Evolutionary conservation across 2,797 vertebrate species (phyloP), one percentile per base, ranked within the genome.

Genomic region (Chanos chanos): DNA sequence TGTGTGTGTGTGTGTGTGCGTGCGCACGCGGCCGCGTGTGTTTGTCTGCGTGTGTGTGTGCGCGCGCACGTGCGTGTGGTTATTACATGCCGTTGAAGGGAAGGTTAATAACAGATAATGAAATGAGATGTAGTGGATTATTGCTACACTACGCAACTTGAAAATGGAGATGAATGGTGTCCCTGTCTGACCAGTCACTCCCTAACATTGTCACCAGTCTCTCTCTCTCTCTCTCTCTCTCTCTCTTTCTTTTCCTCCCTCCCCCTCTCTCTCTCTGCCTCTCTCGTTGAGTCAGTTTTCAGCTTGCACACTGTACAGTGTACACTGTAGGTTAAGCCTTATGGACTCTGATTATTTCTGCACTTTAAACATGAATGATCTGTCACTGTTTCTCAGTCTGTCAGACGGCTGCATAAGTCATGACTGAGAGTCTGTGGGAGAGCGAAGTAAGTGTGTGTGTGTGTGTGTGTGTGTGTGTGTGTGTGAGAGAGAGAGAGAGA

Each of bases 91-190:
- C 90, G 86, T n/a, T 85, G 88, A 89, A 85, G 89, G 88, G 88
- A 86, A 90, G 86, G 87, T 87, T 91, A 91, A 90, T 90, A 88
- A 78, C 86, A 92, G 83, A 89, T 88, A 87, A 88, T 89, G 87
- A 89, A 89, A 82, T 86, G 87, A 89, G 78, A 90, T 85, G 83
- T 36, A n/a, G 10, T 16, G 24, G 85, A 86, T 88, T 24, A 88
- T 86, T 82, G 78, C 87, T 86, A 78, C 86, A 87, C 85, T 77
- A 24, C 81, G n/a, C 78, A 6, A 8, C 39, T 7, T 16, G 15
- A 2, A 21, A 34, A 7, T 25, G 15, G 47, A 50, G 47, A 13
- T 49, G 48, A 27, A 30, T 50, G 48, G 31, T 30, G 33, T 54
- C 33, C 40, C 51, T n/a, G n/a, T 51, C 72, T 75, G 19, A 21